Evolutionary conservation across 2,888 invertebrate genomes (phyloP), one percentile per base, ranked within the genome.

Genomic region (Andrena haemorrhoa): DNA sequence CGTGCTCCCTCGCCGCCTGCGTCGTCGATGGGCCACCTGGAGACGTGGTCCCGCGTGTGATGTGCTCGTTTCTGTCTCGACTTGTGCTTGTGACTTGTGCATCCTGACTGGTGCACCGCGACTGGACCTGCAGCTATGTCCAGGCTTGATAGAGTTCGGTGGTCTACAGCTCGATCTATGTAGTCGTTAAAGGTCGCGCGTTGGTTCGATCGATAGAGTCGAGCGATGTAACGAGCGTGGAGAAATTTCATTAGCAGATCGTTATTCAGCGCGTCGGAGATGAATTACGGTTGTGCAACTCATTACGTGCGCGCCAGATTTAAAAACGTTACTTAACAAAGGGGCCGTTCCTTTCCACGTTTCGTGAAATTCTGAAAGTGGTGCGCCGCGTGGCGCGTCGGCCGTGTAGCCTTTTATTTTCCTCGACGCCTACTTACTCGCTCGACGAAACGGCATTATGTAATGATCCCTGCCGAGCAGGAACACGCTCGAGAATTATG

Each of bases 1-100:
- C 41, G 41, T 41, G 41, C 41, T 41, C 16, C 41, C 41, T 3
- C 41, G 41, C 12, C 41, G 41, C 20, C 51, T 20, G 51, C n/a
- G 2, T 8, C 51, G 20, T 51, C 51, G 0, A 8, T 0, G 51
- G 20, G 8, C 53, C 53, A 23, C 53, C 20, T 10, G 23, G 35
- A 47, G 58, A 60, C 12, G 41, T 23, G 53, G 51, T 33, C 58
- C 56, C 80, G 88, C 60, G 87, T 86, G 88, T 87, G 88, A 83
- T 88, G 87, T 87, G 87, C 81, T 74, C 77, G 71, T 76, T 80
- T 49, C 31, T 75, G 60, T 56, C 56, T 56, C 10, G 23, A 20
- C 23, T 51, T 71, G 83, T 78, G 83, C 70, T 51, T 20, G 70
- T 68, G 51, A 65, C 23, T 75, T 87, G 88, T 87, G 87, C 79